Conservation (phyloP, 2,113 vertebrate genomes). For the Eulacestoma nigropectus region DNA sequence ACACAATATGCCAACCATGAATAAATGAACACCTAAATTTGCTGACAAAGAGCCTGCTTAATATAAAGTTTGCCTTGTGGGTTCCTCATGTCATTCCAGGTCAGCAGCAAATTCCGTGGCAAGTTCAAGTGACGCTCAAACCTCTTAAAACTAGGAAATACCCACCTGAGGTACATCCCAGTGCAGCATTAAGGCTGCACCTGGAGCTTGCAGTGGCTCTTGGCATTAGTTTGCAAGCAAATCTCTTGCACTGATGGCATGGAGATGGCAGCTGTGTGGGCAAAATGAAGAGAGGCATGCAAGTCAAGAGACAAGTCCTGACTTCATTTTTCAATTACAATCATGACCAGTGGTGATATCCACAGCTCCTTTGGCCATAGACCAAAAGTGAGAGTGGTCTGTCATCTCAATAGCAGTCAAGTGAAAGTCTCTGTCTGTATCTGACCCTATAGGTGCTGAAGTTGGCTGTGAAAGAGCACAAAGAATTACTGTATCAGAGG, state of each 20-base stretch:
- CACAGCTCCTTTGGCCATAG: background rate
- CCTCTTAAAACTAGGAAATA: background rate
- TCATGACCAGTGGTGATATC: background rate
- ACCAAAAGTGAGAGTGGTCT: background rate
- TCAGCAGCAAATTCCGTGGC: background rate
- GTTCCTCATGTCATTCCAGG: background rate
- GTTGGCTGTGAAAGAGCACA: background rate
- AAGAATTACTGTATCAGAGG: background rate
- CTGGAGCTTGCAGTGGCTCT: background rate
- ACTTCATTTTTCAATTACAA: background rate
- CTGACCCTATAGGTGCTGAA: background rate
- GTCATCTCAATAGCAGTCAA: background rate
- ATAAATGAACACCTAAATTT: background rate
- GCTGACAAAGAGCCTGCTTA: background rate
- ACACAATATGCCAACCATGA: background rate
- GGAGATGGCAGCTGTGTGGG: background rate
- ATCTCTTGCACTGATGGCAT: background rate
- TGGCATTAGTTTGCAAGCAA: background rate
- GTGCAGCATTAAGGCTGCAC: background rate
- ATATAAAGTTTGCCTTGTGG: background rate
- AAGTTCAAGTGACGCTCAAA: background rate
- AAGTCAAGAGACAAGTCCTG: background rate
- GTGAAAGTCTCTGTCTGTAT: background rate
- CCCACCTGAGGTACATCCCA: background rate
- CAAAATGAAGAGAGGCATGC: background rate